These are phyloP conservation scores for Ceratitis capitata DNA, from an alignment of 1,140 invertebrate genomes.

Conservation along the genomic window DNA sequence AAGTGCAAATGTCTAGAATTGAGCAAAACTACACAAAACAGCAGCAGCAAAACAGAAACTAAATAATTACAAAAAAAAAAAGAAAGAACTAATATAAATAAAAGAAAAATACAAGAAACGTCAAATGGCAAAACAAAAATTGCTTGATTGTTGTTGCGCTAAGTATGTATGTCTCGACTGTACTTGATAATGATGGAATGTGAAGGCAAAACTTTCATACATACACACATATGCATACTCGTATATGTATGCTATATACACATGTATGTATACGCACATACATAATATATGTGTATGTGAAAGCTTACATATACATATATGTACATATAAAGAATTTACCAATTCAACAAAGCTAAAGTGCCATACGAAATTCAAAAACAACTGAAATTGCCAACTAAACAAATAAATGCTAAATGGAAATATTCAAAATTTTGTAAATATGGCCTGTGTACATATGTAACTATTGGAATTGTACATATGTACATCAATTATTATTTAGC, in stretches of 20 bases:
- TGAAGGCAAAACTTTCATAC: neutral
- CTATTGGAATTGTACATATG: neutral
- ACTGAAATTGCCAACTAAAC: slow-evolving; percentile 7
- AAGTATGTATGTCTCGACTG: neutral
- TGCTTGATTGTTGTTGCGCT: no score
- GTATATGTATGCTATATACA: neutral
- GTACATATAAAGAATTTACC: neutral
- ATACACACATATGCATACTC: neutral
- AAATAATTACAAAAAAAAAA: neutral
- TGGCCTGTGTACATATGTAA: neutral
- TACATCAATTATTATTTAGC: neutral
- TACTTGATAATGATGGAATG: slow-evolving; percentile 18
- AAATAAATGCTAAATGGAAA: neutral
- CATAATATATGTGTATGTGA: neutral
- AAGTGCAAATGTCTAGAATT: neutral
- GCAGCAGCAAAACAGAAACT: neutral
- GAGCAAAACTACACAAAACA: neutral
- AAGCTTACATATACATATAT: neutral
- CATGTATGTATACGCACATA: neutral
- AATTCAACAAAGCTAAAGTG: neutral
- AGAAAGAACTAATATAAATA: neutral
- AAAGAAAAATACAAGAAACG: neutral
- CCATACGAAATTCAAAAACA: neutral
- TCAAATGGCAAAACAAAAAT: neutral
- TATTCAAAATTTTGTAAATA: neutral